Evolutionary conservation across 1,140 invertebrate species (phyloP), one percentile per base, ranked within the genome.

Genomic region (Eriosoma lanigerum): DNA sequence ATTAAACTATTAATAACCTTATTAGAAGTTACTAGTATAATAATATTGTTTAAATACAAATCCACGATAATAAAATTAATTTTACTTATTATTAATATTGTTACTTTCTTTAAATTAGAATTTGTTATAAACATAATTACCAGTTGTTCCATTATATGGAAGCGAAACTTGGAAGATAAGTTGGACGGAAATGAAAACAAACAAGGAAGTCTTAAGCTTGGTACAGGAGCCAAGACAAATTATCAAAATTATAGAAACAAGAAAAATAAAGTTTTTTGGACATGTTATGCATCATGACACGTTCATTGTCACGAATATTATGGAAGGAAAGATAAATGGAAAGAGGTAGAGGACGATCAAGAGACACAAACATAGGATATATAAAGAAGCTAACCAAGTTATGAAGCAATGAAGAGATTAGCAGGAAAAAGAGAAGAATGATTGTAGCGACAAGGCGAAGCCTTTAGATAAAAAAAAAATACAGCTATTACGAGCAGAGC

Each of bases 191-290:
- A 48, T 3, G 19, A 46, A 44, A 48, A 3, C 44, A 38, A 68
- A 68, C 44, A 68, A 21, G 44, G 38, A 68, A 68, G 38, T 68
- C 9, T 68, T 68, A 68, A 68, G 46, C n/a, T n/a, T 68, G 19
- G n/a, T 68, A 38, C 15, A 68, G n/a, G 64, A 68, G 38, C 64
- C 64, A 68, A 44, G 64, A 48, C 38, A 44, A 68, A 68, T 68
- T 68, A 68, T 68, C 19, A 68, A 21, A 68, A 64, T 64, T 26
- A 64, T 38, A 19, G 32, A 38, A 48, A 48, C 10, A 64, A 64
- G 62, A 10, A 64, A 64, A 64, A 38, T 19, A 0, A 64, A 64
- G 62, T 38, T 64, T 32, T 64, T 64, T 1, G 32, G 62, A 38
- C 62, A 64, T 19, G n/a, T 64, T 64, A 64, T 64, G 62, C 6